Conservation (phyloP, 2,888 invertebrate species). For the Nomada fabriciana region DNA sequence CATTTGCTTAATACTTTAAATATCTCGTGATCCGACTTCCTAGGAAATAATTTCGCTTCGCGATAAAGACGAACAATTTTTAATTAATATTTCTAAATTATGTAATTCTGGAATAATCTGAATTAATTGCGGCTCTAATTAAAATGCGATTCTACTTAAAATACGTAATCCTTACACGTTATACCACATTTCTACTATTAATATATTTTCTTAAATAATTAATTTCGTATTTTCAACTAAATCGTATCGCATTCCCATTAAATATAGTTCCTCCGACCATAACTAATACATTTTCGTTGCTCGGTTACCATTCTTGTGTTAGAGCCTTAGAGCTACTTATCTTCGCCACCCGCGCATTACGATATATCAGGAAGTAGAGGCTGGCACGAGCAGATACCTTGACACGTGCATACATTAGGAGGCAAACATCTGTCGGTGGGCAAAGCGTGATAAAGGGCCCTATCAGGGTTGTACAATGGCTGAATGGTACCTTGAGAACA, state of each 20-base stretch:
- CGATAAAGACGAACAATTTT: no score
- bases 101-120: no score
- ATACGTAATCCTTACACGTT: no score
- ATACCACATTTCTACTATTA: no score
- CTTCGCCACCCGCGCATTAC: slow-evolving; percentile 63
- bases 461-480: slow-evolving; percentile 70
- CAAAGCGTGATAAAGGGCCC: slow-evolving; percentile 70
- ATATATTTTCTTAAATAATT: not conserved
- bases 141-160: no score
- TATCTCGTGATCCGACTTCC: no score
- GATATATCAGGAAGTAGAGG: slow-evolving; percentile 69
- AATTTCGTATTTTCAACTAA: not conserved
- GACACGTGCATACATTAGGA: slow-evolving; percentile 79
- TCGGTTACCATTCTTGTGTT: slow-evolving; percentile 22
- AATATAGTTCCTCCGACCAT: not conserved
- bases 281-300: not conserved
- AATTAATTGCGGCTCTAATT: no score
- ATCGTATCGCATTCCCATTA: not conserved
- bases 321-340: slow-evolving; percentile 24
- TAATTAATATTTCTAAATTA: no score
- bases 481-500: slow-evolving; percentile 69
- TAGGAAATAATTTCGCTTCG: no score
- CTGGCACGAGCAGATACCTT: slow-evolving; percentile 72
- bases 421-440: slow-evolving; percentile 74
- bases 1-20: not conserved